Evolutionary conservation across 2,888 invertebrate genomes (phyloP), one percentile per base, ranked within the genome.

Genomic region (Melinaea menophilus): DNA sequence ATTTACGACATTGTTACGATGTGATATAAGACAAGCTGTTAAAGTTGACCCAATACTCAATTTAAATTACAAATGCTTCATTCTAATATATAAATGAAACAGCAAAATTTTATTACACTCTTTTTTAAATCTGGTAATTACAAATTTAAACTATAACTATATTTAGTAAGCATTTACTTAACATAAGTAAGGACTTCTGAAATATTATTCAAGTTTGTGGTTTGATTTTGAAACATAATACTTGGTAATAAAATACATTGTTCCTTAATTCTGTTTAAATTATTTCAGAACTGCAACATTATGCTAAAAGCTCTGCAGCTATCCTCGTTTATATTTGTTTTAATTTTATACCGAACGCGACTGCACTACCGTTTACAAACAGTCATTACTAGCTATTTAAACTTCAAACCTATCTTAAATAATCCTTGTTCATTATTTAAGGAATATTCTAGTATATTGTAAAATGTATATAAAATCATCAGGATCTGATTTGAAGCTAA

Each of bases 281-380:
- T 22, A 51, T 51, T 51, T 31, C 51, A 51, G 31, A 51, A 31
- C 31, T 51, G 51, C 51, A 31, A 51, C 51, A 31, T 51, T 51
- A 31, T 51, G 51, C 51, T 51, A 51, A 51, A 51, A 51, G 51
- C 51, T 51, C 11, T 51, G 51, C 51, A 51, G 51, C 31, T 51
- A 51, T 31, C 31, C 51, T 51, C 51, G 51, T 7, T 31, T 31
- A 51, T 51, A 51, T 51, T 51, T 51, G 51, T 51, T 51, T 51
- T 51, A 51, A 11, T 31, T 31, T 51, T 31, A 51, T 31, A 51
- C 9, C 41, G 41, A 41, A 51, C 51, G 31, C 22, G 51, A 31
- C 22, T 51, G 51, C 51, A 31, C 7, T 31, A 31, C 31, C 7
- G 41, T 31, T 51, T 51, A 51, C 51, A 51, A 51, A 51, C 31